A percentile compares a stretch with the other conserved stretches of the same genome.
Evolutionary conservation across 1,140 invertebrate genomes (phyloP).

Genomic region (Lerema accius): DNA sequence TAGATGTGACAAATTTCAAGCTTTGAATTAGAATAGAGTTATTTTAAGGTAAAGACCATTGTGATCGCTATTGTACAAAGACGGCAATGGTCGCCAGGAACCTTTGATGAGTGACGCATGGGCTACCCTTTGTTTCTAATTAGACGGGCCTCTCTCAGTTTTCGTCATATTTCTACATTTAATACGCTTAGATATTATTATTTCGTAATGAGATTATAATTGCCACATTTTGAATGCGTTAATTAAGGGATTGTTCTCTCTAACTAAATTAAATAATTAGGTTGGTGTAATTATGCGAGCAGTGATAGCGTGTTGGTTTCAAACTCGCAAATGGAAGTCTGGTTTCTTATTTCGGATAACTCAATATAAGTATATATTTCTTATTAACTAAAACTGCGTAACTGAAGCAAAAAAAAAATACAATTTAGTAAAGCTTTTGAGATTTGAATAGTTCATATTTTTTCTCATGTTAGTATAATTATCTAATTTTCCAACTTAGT

Average conservation of each 20-base stretch:
- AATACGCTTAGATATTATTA: conserved; percentile 48
- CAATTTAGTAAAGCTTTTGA: no score
- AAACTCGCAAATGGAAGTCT: background rate
- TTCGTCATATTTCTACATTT: conserved; percentile 65
- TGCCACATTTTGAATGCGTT: conserved; percentile 48
- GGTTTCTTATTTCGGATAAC: background rate
- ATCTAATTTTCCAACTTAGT: no score
- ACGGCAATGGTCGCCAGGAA: conserved; percentile 41
- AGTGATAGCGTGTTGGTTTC: background rate
- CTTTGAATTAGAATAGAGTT: no score
- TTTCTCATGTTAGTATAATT: no score
- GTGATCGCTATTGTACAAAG: conserved; percentile 39
- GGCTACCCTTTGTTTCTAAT: conserved; percentile 62
- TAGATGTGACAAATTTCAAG: no score
- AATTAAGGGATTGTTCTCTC: conserved; percentile 46
- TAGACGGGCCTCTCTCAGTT: conserved; percentile 56
- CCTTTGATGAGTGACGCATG: conserved; percentile 45
- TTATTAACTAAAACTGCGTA: no score
- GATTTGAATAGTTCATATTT: no score
- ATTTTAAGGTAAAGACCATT: no score
- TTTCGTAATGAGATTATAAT: conserved; percentile 68
- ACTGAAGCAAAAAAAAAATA: no score
- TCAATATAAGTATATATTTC: no score
- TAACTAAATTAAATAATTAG: conserved; percentile 14
- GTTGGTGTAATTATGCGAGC: background rate